Evolutionary conservation across 1,140 invertebrate genomes (phyloP), one percentile per base, ranked within the genome.

Genomic region (Lucilia sericata): DNA sequence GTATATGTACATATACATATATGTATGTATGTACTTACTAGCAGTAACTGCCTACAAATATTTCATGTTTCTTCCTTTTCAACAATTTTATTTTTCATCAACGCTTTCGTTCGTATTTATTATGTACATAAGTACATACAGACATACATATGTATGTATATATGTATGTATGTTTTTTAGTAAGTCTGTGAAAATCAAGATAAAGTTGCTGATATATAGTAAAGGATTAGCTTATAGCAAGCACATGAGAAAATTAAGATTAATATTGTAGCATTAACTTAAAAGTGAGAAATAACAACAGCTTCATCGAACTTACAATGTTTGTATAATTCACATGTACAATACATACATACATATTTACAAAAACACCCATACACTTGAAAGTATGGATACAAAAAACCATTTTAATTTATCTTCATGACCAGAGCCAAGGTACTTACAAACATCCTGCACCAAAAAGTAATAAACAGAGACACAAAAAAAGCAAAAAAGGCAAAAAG

Each of bases 251-350:
- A 78, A 78, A 78, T 78, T 78, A 42, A 78, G 75, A 78, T 78
- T 78, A 78, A 78, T 78, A 42, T 42, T 36, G 75, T 78, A 19
- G 13, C 75, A 78, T 78, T 78, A 78, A 78, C 34, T 78, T 60
- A 60, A 60, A 78, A 78, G 75, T 78, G 75, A 78, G 75, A 78
- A 78, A 78, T 78, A 78, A 78, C 75, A 78, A 78, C 75, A 78
- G 75, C 75, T 60, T 60, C 55, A 60, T 60, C n/a, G 55, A 60
- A 60, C 55, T 60, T 17, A 42, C 42, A 42, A 42, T 42, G 55
- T 60, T 7, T 60, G 14, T 60, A n/a, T n/a, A 60, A 60, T n/a
- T 60, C 55, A 60, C 14, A 60, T 60, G 14, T n/a, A 60, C 14
- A 7, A n/a, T n/a, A n/a, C n/a, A n/a, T n/a, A n/a, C 7, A n/a